Percentiles rank a stretch among this genome's conserved stretches.
These are phyloP conservation scores for Drosophila siamana DNA, from an alignment of 2,888 invertebrate species.

Conservation along the genomic window DNA sequence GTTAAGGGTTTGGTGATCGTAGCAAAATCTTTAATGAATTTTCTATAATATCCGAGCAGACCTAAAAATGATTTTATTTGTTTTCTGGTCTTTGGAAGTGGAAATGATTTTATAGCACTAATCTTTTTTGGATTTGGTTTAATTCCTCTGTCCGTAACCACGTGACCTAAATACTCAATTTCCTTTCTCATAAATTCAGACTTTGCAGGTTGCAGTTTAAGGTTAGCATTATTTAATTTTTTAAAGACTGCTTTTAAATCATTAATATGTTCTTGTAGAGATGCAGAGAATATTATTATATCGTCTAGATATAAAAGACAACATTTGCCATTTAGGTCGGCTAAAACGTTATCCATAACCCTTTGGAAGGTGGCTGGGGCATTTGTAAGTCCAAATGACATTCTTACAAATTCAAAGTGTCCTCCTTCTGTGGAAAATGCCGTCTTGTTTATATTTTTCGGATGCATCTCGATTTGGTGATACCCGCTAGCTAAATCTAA, in stretches of 20 bases:
- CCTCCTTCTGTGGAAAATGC: neutral
- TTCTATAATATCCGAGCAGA: too few species aligned
- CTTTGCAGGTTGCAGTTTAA: neutral
- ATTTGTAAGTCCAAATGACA: conserved; percentile 2
- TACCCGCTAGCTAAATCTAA: neutral
- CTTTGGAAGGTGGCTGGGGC: conserved; percentile 1
- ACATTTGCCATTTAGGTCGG: neutral
- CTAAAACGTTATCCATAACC: neutral
- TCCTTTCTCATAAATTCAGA: neutral
- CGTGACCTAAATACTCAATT: neutral
- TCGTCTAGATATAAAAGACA: neutral
- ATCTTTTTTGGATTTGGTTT: neutral
- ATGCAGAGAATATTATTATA: neutral
- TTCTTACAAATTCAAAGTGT: neutral
- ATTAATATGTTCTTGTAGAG: neutral
- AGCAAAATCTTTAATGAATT: neutral
- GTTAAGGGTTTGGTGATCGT: neutral
- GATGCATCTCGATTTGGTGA: neutral
- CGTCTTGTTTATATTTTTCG: neutral
- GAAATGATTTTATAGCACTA: neutral
- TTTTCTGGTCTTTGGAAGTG: neutral
- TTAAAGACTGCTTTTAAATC: neutral
- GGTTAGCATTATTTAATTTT: neutral
- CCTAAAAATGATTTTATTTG: neutral
- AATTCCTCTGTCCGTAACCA: too few species aligned